These are phyloP conservation scores for Neolamprologus longior DNA, from an alignment of 2,113 vertebrate genomes.

Conservation along the genomic window DNA sequence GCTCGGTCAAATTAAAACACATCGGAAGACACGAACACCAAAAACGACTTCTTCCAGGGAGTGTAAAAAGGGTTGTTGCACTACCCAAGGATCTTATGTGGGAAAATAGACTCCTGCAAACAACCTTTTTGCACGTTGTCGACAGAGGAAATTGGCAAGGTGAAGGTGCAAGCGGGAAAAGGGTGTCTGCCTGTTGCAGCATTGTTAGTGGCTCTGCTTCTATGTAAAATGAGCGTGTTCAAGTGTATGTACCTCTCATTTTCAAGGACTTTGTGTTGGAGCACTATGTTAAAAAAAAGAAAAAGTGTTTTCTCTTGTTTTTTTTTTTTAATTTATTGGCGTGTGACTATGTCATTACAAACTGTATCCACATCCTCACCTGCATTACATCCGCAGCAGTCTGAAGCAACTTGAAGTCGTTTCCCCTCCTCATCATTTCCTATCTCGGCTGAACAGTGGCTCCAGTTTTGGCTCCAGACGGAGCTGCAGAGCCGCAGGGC, in stretches of 20 bases:
- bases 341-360: background rate
- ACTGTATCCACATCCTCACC: background rate
- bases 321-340: background rate
- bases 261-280: background rate
- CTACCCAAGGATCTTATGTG: background rate
- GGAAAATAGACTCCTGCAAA: background rate
- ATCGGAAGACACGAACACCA: background rate
- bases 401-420: background rate
- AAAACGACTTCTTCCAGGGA: background rate
- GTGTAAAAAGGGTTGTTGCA: background rate
- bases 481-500: constrained; percentile 10
- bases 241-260: background rate
- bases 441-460: background rate
- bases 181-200: background rate
- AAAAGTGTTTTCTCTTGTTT: background rate
- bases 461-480: constrained; percentile 10
- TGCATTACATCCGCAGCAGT: background rate
- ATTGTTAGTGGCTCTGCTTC: background rate
- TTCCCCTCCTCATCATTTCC: background rate
- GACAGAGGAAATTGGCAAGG: background rate
- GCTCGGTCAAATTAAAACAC: background rate
- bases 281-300: background rate
- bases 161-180: background rate
- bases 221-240: background rate
- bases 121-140: background rate